Evolutionary conservation across 2,797 vertebrate genomes (phyloP).

Genomic region (Trachops cirrhosus): DNA sequence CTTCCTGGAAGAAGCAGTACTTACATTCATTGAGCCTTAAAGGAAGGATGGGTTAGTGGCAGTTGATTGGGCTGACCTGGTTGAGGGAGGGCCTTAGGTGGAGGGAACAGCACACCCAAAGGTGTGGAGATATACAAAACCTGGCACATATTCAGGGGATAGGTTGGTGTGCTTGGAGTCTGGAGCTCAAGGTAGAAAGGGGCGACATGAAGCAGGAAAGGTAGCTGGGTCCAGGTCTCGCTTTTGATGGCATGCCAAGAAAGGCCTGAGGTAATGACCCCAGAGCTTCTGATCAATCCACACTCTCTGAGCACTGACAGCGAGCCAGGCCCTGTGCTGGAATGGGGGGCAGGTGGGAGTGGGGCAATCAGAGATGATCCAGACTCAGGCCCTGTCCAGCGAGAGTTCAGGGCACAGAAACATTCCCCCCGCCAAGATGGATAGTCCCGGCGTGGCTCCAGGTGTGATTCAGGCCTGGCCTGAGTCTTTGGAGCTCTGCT

Average conservation of each 20-base stretch:
- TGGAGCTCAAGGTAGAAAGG: background rate
- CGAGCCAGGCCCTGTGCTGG: background rate
- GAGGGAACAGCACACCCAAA: background rate
- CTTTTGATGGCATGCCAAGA: background rate
- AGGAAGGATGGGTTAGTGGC: constrained; percentile 13
- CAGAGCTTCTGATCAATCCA: background rate
- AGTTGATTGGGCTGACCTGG: background rate
- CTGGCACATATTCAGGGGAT: background rate
- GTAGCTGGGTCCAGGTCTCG: background rate
- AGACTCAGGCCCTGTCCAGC: background rate
- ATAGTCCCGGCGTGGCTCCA: background rate
- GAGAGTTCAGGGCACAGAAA: background rate
- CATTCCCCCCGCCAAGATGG: background rate
- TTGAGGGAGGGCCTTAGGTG: background rate
- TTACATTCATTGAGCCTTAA: background rate
- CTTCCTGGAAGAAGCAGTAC: background rate
- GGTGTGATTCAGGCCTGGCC: background rate
- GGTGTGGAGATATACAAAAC: background rate
- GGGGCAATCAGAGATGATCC: background rate
- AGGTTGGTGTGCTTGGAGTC: background rate
- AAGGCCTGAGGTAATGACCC: background rate
- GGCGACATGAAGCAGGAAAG: background rate
- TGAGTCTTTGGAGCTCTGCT: background rate
- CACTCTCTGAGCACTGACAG: background rate
- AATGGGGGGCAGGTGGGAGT: background rate